Evolutionary conservation across 1,140 invertebrate species (phyloP).

Genomic region (Heliconius eleuchia): DNA sequence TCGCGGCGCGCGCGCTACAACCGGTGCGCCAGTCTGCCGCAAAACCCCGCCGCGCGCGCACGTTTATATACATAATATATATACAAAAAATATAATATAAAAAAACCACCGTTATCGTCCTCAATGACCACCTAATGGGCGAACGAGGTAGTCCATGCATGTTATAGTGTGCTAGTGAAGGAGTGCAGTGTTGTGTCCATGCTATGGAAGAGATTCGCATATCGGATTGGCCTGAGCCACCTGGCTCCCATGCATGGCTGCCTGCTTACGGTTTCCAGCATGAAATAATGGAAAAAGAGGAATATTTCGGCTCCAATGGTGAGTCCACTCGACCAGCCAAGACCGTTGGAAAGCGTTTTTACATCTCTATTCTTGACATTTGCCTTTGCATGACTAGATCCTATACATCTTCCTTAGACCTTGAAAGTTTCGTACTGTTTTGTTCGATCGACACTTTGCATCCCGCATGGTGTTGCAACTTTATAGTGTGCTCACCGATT

Average conservation of each 20-base stretch:
- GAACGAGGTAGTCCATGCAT: slow-evolving; percentile 78
- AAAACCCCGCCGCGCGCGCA: slow-evolving; percentile 52
- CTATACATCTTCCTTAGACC: slow-evolving; percentile 20
- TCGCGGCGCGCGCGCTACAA: slow-evolving; percentile 60
- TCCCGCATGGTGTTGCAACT: slow-evolving; percentile 48
- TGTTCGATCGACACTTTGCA: slow-evolving; percentile 20
- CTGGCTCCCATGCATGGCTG: slow-evolving; percentile 84
- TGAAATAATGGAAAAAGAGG: slow-evolving; percentile 83
- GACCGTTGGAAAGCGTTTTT: slow-evolving; percentile 42
- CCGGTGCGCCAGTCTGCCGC: slow-evolving; percentile 60
- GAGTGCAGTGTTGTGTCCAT: slow-evolving; percentile 77
- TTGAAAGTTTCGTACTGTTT: slow-evolving; percentile 25
- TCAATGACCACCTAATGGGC: slow-evolving; percentile 77
- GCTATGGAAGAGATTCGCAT: slow-evolving; percentile 84
- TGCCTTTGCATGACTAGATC: slow-evolving; percentile 19
- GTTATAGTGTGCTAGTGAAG: slow-evolving; percentile 64
- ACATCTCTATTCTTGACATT: slow-evolving; percentile 27
- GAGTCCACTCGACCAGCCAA: slow-evolving; percentile 52
- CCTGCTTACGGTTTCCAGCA: slow-evolving; percentile 85
- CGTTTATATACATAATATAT: neutral
- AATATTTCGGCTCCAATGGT: slow-evolving; percentile 83
- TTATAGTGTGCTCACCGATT: slow-evolving; percentile 38
- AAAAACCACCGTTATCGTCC: slow-evolving; percentile 71
- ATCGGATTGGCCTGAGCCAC: slow-evolving; percentile 84
- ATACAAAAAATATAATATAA: slow-evolving; percentile 31